Conservation (phyloP, 2,797 vertebrate genomes). For the Dipus sagitta region DNA sequence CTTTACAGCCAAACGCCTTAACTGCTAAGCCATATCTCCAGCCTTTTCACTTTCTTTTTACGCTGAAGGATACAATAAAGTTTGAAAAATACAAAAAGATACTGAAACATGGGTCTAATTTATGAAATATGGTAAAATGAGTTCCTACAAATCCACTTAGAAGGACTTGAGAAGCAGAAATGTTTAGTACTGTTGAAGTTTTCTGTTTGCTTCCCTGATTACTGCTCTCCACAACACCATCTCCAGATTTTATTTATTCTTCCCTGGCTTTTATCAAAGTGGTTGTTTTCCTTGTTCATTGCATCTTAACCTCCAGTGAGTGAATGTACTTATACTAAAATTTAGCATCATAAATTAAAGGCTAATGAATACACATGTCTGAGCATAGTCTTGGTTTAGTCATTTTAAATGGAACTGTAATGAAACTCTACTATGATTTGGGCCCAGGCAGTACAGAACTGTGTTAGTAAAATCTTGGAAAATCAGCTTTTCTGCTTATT, state of each 20-base stretch:
- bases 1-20: too few species aligned
- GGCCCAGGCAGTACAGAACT: neutral
- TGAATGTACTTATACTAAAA: conserved; percentile 33
- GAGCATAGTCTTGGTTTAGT: neutral
- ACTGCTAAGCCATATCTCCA: too few species aligned
- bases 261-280: neutral
- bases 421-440: conserved; percentile 10
- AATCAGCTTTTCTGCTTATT: conserved; percentile 13
- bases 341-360: neutral
- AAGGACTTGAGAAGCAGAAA: neutral
- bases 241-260: conserved; percentile 6
- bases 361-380: neutral
- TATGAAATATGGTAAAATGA: conserved; percentile 22
- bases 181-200: neutral
- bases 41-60: neutral
- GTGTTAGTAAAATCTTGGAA: conserved; percentile 24
- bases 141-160: neutral
- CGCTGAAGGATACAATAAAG: neutral
- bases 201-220: neutral
- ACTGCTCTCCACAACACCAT: neutral
- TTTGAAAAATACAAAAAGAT: neutral
- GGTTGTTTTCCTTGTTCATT: neutral
- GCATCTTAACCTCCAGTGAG: conserved; percentile 16
- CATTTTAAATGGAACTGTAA: conserved; percentile 23
- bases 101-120: neutral